These are phyloP conservation scores for Eulemur coronatus DNA, from an alignment of 2,797 vertebrate species.

Conservation along the genomic window DNA sequence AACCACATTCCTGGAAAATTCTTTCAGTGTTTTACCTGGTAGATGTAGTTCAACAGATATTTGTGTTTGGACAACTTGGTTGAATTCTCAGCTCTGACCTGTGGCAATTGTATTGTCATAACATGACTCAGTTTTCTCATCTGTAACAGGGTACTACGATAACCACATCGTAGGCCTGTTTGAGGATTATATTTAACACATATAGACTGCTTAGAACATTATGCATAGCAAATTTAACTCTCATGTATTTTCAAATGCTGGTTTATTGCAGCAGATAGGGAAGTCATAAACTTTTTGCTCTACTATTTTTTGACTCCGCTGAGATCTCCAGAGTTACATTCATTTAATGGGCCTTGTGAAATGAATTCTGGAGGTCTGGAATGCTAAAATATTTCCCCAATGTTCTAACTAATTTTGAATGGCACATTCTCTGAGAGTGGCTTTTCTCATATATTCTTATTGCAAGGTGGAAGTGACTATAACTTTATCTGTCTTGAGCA, in stretches of 20 bases:
- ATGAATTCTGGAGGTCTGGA: background rate
- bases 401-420: background rate
- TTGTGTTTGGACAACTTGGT: background rate
- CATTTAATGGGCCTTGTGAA: background rate
- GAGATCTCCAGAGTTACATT: background rate
- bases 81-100: background rate
- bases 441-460: background rate
- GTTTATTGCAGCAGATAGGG: background rate
- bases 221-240: background rate
- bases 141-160: background rate
- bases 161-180: background rate
- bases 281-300: background rate
- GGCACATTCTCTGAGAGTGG: background rate
- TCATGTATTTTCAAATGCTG: background rate
- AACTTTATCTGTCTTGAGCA: background rate
- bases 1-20: background rate
- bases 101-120: background rate
- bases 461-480: background rate
- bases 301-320: background rate
- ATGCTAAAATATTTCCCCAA: background rate
- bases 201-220: background rate
- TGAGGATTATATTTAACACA: background rate
- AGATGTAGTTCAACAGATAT: background rate
- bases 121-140: background rate
- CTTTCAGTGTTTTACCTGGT: background rate